phyloP scores from a whole-genome alignment of 1,140 invertebrate genomes.

The Piezodorus guildinii region DNA sequence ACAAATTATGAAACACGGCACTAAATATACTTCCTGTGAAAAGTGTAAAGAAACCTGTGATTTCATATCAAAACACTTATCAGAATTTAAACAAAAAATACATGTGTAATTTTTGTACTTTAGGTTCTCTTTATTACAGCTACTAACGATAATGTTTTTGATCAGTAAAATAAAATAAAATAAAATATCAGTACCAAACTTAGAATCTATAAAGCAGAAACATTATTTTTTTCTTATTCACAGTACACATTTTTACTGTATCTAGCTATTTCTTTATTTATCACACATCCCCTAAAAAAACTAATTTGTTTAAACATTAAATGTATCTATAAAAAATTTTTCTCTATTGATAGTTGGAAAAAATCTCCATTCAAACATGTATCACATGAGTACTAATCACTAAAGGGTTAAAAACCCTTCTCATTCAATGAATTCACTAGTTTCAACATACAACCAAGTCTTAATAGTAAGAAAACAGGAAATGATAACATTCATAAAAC shows the following conservation, averaged over 20 bases:
- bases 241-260: not conserved
- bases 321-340: slow-evolving; percentile 13
- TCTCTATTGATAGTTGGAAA: slow-evolving; percentile 13
- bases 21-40: no score
- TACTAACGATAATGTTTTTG: not conserved
- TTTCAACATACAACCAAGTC: slow-evolving; percentile 16
- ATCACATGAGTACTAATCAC: slow-evolving; percentile 19
- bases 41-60: no score
- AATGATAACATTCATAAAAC: slow-evolving; percentile 15
- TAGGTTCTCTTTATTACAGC: slow-evolving; percentile 1
- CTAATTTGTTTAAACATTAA: slow-evolving; percentile 14
- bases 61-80: no score
- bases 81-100: no score
- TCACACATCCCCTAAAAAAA: slow-evolving; percentile 17
- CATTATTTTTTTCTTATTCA: not conserved
- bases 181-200: no score
- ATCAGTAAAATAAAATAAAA: no score
- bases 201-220: not conserved
- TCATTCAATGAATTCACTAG: slow-evolving; percentile 19
- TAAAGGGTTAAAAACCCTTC: slow-evolving; percentile 11
- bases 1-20: no score
- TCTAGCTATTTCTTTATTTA: slow-evolving; percentile 5
- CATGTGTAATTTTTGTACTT: slow-evolving; percentile 5
- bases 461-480: slow-evolving; percentile 8
- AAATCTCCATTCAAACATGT: slow-evolving; percentile 12